These are phyloP conservation scores for human DNA, from an alignment of 2,113 vertebrate genomes.

Conservation along the genomic window DNA sequence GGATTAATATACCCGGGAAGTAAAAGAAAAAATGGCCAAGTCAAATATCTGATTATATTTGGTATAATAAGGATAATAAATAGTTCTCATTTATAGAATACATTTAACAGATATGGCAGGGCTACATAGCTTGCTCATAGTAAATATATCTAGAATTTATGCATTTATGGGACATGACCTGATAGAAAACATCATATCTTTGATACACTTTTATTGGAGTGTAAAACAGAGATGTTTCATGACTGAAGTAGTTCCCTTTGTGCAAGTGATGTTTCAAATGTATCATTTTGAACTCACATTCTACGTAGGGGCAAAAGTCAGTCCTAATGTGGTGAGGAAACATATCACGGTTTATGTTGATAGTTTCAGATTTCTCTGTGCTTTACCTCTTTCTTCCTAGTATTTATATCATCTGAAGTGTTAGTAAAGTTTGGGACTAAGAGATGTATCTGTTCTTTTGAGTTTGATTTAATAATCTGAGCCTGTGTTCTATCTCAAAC, in stretches of 20 bases:
- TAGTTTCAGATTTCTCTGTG: neutral
- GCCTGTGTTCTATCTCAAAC: neutral
- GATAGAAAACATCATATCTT: neutral
- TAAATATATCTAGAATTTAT: neutral
- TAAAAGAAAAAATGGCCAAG: neutral
- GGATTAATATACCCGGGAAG: neutral
- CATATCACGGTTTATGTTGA: fast-evolving
- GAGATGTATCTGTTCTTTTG: neutral
- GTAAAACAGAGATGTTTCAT: neutral
- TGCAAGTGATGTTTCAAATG: neutral
- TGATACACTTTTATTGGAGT: neutral
- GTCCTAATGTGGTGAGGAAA: neutral
- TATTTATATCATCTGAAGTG: neutral
- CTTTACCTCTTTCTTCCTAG: neutral
- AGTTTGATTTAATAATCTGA: neutral
- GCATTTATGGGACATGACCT: neutral
- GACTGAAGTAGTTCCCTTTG: neutral
- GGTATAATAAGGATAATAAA: neutral
- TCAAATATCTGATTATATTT: neutral
- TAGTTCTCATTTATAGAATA: neutral
- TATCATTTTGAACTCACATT: neutral
- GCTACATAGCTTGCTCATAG: neutral
- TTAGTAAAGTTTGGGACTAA: neutral
- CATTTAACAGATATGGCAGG: neutral
- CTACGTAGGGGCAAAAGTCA: neutral